Evolutionary conservation across 1,140 invertebrate species (phyloP), one percentile per base, ranked within the genome.

Genomic region (Whitmania pigra): DNA sequence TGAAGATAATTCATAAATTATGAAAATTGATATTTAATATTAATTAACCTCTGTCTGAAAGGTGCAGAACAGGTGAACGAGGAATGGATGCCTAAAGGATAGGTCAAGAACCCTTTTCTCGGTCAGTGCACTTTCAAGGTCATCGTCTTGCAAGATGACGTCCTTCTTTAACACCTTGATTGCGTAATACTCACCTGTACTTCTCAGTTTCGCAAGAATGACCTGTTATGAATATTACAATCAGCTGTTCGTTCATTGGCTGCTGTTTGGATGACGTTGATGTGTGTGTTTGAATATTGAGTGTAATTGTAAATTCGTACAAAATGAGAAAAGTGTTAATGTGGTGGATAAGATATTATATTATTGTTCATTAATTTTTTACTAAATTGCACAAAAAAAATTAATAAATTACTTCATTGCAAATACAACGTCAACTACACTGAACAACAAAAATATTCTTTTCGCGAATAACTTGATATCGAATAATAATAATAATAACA

Each of bases 141-240:
- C 94, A 81, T 97, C 94, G 81, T 97, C 94, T 84, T 97, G 93
- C 75, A 97, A 88, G 73, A 97, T 97, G 2, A 92, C 91, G 83
- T 95, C 92, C 82, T 97, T 97, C 83, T 95, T 96, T 73, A 97
- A 84, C 68, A 94, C 91, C 85, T 97, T 97, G 53, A 97, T 90
- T 31, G 94, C 94, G 82, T 92, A 97, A 71, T 94, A 89, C 84
- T 96, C 93, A 74, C 94, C 92, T 0, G 89, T 88, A 72, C 88
- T 88, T 81, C 91, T 93, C 78, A 88, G 88, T 82, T 97, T 93
- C 0, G 93, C 94, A 15, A 97, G 83, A 91, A 97, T 93, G 22
- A 97, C 83, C 82, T 84, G 73, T 68, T 68, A 29, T 31, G n/a
- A 68, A 40, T 43, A 22, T 36, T 22, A 36, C 9, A 22, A 68